These are phyloP conservation scores for Polypedilum pembai DNA, from an alignment of 1,140 invertebrate species.

Conservation along the genomic window DNA sequence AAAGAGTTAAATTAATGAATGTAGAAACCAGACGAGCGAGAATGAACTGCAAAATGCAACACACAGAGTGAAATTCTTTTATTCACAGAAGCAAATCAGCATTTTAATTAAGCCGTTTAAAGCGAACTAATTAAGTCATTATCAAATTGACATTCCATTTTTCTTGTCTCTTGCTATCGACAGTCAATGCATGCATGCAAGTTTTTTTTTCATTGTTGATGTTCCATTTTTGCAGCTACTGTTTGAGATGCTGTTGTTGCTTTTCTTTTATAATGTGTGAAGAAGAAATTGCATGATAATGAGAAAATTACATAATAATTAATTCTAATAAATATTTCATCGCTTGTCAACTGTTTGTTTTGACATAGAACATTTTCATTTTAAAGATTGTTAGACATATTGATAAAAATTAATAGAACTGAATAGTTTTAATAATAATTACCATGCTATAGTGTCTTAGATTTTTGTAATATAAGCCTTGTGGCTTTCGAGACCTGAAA, in stretches of 20 bases:
- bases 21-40: not conserved
- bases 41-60: not conserved
- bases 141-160: constrained; percentile 23
- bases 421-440: no score
- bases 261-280: not conserved
- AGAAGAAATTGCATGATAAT: constrained; percentile 21
- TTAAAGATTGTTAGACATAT: no score
- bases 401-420: no score
- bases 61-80: not conserved
- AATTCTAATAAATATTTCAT: constrained; percentile 24
- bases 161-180: constrained; percentile 19
- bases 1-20: not conserved
- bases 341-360: not conserved
- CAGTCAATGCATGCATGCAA: not conserved
- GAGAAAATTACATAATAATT: constrained; percentile 17
- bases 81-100: constrained; percentile 10
- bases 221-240: not conserved
- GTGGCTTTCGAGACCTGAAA: no score
- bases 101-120: constrained; percentile 26
- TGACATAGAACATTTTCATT: no score
- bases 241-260: not conserved
- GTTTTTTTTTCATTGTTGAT: not conserved
- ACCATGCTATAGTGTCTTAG: no score
- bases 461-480: no score
- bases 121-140: constrained; percentile 27